Base-by-base conservation (phyloP, 2,888 invertebrate species). In the Odontocolon sp. region DNA sequence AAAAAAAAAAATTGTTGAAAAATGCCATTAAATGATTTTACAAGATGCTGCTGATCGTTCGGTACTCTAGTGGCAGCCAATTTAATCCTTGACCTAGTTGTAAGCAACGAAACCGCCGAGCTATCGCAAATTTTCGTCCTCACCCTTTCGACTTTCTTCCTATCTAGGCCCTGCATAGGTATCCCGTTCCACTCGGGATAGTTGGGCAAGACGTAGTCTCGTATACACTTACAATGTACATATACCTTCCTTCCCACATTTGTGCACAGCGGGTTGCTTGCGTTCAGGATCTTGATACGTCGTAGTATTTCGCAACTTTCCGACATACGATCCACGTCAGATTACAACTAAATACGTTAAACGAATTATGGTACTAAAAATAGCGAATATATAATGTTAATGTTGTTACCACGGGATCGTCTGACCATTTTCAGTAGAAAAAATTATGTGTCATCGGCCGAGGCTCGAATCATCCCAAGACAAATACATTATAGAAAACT, bases 31-130 rank as follows among this genome's bases (percentile, higher is more conserved):
- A n/a, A 68, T 47, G 21, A 59, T 38, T 26, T 21, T 18, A 50
- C 16, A 11, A 47, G 47, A 68, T 50, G 45, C 26, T 54, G 61
- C 26, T 36, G 54, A 70, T 54, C 52, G 63, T 52, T 66, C 38
- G 63, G 28, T 52, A 70, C 63, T 52, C 42, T 28, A 40, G 18
- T 21, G n/a, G 31, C n/a, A 50, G 59, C 18, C 28, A 26, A 33
- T 69, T 26, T 21, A 11, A 59, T 40, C 36, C 69, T 69, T 50
- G 69, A 69, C 69, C 69, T 59, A 69, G 59, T 59, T 69, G 16
- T 11, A n/a, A 45, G 5, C 23, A 11, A n/a, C 57, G 36, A 57
- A 54, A 69, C 23, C 40, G 42, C 31, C 50, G 69, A 59, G 59
- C 8, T 50, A 69, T 40, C 50, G 52, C 18, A n/a, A 69, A 59